Evolutionary conservation across 2,797 vertebrate species (phyloP).

Genomic region (Hafferia zeledoni): DNA sequence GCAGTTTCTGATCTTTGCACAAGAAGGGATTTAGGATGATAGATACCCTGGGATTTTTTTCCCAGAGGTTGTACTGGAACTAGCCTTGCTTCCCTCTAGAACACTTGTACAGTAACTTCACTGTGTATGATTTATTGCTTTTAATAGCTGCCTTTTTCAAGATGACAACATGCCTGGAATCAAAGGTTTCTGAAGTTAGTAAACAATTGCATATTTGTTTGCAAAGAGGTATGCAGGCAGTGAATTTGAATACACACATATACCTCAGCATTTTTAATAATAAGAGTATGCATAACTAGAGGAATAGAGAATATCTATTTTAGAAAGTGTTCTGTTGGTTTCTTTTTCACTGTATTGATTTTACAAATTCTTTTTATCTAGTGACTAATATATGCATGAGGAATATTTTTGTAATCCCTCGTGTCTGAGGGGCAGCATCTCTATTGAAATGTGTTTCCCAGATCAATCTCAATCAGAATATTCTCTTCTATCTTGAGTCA

Average conservation of each 20-base stretch:
- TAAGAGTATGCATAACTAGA: not conserved
- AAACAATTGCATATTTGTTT: not conserved
- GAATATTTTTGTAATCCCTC: slow-evolving; percentile 34
- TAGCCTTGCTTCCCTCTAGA: not conserved
- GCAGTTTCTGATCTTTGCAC: not conserved
- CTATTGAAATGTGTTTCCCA: slow-evolving; percentile 4
- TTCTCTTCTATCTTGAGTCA: not conserved
- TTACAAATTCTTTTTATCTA: slow-evolving; percentile 46
- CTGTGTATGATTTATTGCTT: not conserved
- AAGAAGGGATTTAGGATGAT: not conserved
- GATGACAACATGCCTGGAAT: not conserved
- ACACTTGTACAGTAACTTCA: not conserved
- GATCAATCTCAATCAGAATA: not conserved
- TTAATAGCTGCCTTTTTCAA: not conserved
- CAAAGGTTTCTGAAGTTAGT: slow-evolving; percentile 4
- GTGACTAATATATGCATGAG: slow-evolving; percentile 2
- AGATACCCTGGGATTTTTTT: not conserved
- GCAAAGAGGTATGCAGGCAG: not conserved
- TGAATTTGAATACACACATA: not conserved
- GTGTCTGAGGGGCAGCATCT: slow-evolving; percentile 14
- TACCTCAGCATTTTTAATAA: not conserved
- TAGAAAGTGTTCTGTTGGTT: not conserved
- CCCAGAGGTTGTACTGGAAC: not conserved
- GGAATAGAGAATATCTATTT: not conserved
- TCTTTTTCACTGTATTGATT: slow-evolving; percentile 20